These are phyloP conservation scores for Drosophila ogumai DNA, from an alignment of 1,140 invertebrate genomes.

Conservation along the genomic window DNA sequence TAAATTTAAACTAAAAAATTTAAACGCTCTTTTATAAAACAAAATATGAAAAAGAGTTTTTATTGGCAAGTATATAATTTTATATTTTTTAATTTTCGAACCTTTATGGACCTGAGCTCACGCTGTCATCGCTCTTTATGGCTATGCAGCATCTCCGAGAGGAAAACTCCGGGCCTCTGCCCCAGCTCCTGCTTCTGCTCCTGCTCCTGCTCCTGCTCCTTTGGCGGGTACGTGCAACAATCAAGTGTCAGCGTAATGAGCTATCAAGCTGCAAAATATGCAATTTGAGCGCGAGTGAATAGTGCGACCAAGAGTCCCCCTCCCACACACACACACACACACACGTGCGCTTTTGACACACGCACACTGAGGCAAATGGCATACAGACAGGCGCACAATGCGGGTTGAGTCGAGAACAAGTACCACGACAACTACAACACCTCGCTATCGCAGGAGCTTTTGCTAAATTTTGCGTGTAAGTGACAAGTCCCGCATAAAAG, in stretches of 20 bases:
- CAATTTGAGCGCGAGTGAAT: slow-evolving; percentile 70
- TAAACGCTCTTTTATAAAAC: not conserved
- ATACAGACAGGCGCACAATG: slow-evolving; percentile 35
- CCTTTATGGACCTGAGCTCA: slow-evolving; percentile 8
- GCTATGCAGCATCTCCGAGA: slow-evolving; percentile 4
- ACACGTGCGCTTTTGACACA: not conserved
- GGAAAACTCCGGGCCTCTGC: slow-evolving; percentile 5
- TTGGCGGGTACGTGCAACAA: slow-evolving; percentile 69
- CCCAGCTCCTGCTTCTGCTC: not conserved
- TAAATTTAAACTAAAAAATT: not conserved
- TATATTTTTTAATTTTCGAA: slow-evolving; percentile 12
- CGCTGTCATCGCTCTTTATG: slow-evolving; percentile 28
- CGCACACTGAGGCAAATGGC: slow-evolving; percentile 2
- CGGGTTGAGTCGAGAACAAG: slow-evolving; percentile 47
- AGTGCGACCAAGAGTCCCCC: slow-evolving; percentile 62
- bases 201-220: slow-evolving; percentile 13
- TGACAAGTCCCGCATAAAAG: slow-evolving; percentile 78
- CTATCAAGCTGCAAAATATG: slow-evolving; percentile 83
- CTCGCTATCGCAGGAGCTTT: slow-evolving; percentile 75
- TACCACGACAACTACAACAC: slow-evolving; percentile 50
- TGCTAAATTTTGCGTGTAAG: slow-evolving; percentile 82
- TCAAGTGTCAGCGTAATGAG: slow-evolving; percentile 82
- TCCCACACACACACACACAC: slow-evolving; percentile 1
- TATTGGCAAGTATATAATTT: not conserved
- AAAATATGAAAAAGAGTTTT: not conserved